Conservation (phyloP, 37 sponge, comb jelly and placozoan genomes). For the Chondrosia reniformis region DNA sequence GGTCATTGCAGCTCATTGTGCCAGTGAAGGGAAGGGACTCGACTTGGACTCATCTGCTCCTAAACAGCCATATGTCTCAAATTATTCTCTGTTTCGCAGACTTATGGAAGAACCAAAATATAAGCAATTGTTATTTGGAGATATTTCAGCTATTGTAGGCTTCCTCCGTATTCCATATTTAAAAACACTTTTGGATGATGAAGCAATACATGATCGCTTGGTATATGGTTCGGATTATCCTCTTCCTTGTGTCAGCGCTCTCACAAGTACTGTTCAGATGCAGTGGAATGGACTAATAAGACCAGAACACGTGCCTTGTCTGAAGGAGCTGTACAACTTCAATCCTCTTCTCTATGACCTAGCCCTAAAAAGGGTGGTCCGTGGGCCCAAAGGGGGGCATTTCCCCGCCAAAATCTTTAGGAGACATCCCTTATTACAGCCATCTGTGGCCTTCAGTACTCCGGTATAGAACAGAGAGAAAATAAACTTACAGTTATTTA, state of each 20-base stretch:
- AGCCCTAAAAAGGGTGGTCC: slow-evolving; percentile 51
- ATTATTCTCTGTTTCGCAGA: slow-evolving; percentile 55
- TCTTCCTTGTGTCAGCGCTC: slow-evolving; percentile 46
- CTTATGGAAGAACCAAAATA: slow-evolving; percentile 76
- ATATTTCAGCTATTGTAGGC: slow-evolving; percentile 80
- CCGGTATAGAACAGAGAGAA: too few relatives aligned
- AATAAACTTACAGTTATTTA: too few relatives aligned
- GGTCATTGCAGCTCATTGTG: slow-evolving; percentile 89
- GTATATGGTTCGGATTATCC: slow-evolving; percentile 91
- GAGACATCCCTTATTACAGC: too few relatives aligned
- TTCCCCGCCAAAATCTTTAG: slow-evolving; percentile 73
- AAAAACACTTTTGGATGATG: slow-evolving; percentile 47
- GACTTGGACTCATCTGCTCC: slow-evolving; percentile 39
- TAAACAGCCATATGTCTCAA: slow-evolving; percentile 27
- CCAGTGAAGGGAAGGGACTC: slow-evolving; percentile 58
- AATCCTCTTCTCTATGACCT: slow-evolving; percentile 86
- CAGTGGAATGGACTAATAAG: background rate
- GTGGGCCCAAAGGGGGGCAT: slow-evolving; percentile 37
- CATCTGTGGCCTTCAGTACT: too few relatives aligned
- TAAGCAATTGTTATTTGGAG: slow-evolving; percentile 68
- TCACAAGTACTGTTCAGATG: background rate
- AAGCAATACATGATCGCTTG: slow-evolving; percentile 72
- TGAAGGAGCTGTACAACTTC: slow-evolving; percentile 82
- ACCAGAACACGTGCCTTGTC: slow-evolving; percentile 12
- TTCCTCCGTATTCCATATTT: slow-evolving; percentile 63